Evolutionary conservation across 1,140 invertebrate genomes (phyloP), one percentile per base, ranked within the genome.

Genomic region (Manduca sexta): DNA sequence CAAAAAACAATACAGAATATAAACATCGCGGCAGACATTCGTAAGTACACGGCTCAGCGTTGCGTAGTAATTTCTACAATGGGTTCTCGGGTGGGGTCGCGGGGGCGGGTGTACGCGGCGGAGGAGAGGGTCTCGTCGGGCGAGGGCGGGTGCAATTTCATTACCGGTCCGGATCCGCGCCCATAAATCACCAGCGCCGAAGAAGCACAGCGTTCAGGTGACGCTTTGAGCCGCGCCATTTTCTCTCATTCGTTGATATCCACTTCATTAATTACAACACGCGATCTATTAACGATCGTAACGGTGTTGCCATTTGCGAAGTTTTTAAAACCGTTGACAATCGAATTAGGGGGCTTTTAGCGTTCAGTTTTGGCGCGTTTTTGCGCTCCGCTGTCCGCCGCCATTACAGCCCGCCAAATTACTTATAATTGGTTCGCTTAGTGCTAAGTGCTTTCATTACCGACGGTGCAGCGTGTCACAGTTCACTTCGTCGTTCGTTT

Each of bases 131-230:
- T 73, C 54, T 46, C 51, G 53, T 34, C 71, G 50, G 59, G 64
- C 61, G 60, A 60, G 65, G 53, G 54, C 53, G 52, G 69, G 69
- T 81, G 83, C 84, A 86, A 87, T 86, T 87, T 87, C 84, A 87
- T 87, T 87, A 87, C 84, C 82, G 83, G 84, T 83, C 84, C 83
- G 82, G 84, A 84, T 84, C 78, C 78, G 69, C 67, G 82, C 64
- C 74, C 85, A 90, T 89, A 90, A 88, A 88, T 86, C 88, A 88
- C 78, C 73, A 69, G 65, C 66, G 55, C 76, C 74, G 76, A 84
- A 82, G 77, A 76, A 74, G 67, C 64, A 67, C 67, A 50, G 52
- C 59, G 71, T 73, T 81, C 81, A 84, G 81, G 81, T 84, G 81
- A 84, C 78, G 13, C 3, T 8, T 8, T 72, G 67, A 80, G 69